Evolutionary conservation across 2,888 invertebrate species (phyloP), one percentile per base, ranked within the genome.

Genomic region (Anthrax anthrax): DNA sequence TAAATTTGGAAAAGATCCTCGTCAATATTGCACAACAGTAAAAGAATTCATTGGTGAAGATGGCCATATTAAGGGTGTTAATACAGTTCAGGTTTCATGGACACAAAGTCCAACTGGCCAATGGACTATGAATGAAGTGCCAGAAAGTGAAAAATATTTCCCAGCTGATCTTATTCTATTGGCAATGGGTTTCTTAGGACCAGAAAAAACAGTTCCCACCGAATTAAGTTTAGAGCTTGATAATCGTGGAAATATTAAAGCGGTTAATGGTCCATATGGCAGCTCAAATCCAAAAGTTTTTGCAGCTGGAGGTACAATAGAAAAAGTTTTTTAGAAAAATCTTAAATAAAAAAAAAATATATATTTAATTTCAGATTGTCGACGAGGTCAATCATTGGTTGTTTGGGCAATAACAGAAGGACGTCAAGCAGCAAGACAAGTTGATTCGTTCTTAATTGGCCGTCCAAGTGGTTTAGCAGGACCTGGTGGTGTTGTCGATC

Each of bases 321-420:
- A 2, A 12, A 32, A 2, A 8, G 2, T 1, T 27, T 27, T 2
- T 2, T 27, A 8, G 5, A 8, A 8, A 27, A 27, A 27, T 27
- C 9, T 2, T 27, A 27, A 8, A 8, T 27, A 2, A 8, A 1
- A 2, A 5, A 4, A 12, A 32, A 36, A 16, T 12, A 1, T 16
- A 36, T 36, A 32, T 32, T 32, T 12, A 2, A 32, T 1, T 51
- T 0, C 64, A 91, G 98, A 98, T 75, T 98, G 97, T 65, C 84
- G 95, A 34, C 81, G 97, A 56, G 98, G 98, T n/a, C 98, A 98
- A 64, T 96, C 96, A 0, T 73, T 98, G 47, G 95, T 98, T 5
- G 98, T 98, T 10, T 97, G 96, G 91, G 98, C 97, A 18, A 98
- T 98, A 53, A 77, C 89, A 0, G 98, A 98, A 67, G 98, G 98